phyloP scores from a whole-genome alignment of 2,888 invertebrate species.

The Ormyrus thymus region DNA sequence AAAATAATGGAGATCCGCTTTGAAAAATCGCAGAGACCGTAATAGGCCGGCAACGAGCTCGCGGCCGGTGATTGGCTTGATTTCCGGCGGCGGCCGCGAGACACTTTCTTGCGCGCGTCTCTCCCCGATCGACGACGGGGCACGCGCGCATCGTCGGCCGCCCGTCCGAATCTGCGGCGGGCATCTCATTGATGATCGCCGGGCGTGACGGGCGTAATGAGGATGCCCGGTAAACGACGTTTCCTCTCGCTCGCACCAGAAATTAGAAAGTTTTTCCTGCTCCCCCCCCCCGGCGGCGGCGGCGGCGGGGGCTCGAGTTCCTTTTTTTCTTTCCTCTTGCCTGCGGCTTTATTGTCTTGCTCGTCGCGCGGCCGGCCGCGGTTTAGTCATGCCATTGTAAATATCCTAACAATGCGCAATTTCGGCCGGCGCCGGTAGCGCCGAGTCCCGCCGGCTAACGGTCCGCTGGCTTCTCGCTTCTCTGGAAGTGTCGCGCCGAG shows the following conservation, averaged over 20 bases:
- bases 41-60: no score
- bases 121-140: background rate
- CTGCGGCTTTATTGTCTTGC: background rate
- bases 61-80: background rate
- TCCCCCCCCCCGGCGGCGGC: background rate
- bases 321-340: background rate
- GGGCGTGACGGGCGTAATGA: constrained; percentile 63
- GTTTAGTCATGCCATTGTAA: constrained; percentile 1
- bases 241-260: constrained; percentile 51
- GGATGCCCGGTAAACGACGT: constrained; percentile 61
- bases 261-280: constrained; percentile 49
- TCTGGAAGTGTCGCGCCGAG: no score
- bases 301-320: background rate
- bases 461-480: no score
- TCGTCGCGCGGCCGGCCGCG: background rate
- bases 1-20: no score
- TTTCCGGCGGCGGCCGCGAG: background rate
- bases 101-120: background rate
- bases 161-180: constrained; percentile 19
- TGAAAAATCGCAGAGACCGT: no score
- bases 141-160: constrained; percentile 15
- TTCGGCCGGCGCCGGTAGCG: constrained; percentile 1
- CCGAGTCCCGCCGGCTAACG: no score
- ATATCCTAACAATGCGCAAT: constrained; percentile 40
- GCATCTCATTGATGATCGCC: constrained; percentile 59